phyloP scores from a whole-genome alignment of 2,113 vertebrate species.

The Apaloderma vittatum region DNA sequence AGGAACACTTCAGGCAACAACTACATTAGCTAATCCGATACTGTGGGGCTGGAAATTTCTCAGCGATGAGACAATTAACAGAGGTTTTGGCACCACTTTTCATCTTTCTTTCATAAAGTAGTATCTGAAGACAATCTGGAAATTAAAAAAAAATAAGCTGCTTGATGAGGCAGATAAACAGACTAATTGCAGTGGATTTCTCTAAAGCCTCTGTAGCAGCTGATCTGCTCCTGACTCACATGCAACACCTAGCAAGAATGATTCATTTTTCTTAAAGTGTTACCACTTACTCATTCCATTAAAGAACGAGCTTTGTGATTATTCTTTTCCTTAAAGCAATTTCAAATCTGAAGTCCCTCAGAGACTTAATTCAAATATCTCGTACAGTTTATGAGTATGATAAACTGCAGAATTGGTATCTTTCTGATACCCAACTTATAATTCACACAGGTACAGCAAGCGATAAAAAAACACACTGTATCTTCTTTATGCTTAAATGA shows the following conservation, averaged over 20 bases:
- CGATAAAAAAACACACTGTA: background rate
- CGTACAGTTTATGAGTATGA: background rate
- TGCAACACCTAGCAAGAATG: background rate
- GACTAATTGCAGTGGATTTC: background rate
- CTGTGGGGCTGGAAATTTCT: background rate
- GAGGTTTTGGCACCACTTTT: background rate
- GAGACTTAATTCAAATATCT: background rate
- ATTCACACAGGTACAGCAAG: background rate
- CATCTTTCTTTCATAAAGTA: background rate
- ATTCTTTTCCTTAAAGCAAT: background rate
- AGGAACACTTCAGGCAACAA: background rate
- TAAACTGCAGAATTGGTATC: background rate
- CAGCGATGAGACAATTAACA: background rate
- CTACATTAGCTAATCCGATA: background rate
- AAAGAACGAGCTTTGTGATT: background rate
- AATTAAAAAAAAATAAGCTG: background rate
- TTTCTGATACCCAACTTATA: background rate
- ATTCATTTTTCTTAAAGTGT: background rate
- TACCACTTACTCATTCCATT: background rate
- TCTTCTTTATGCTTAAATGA: background rate
- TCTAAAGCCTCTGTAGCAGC: background rate
- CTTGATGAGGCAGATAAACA: background rate
- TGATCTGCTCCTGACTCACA: background rate
- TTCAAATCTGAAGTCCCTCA: background rate
- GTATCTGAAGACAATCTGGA: background rate